These are phyloP conservation scores for Muntiacus reevesi DNA, from an alignment of 2,113 vertebrate species.

Conservation along the genomic window DNA sequence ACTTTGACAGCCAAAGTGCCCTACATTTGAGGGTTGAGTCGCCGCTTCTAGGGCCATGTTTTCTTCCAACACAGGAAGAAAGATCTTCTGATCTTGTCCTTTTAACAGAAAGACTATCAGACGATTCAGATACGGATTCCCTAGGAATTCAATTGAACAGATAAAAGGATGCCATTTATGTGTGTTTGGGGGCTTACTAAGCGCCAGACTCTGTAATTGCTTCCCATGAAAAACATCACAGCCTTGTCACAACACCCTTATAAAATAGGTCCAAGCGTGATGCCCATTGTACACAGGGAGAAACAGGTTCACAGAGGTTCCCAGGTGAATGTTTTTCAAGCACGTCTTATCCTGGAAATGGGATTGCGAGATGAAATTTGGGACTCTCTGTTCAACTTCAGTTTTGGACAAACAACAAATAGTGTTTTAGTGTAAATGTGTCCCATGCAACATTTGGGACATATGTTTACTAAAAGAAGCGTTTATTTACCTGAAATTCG, in stretches of 20 bases:
- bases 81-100: not conserved
- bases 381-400: not conserved
- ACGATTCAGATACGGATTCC: rapidly evolving
- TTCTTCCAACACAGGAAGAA: not conserved
- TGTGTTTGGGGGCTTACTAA: not conserved
- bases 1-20: not conserved
- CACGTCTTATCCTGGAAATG: rapidly evolving
- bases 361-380: not conserved
- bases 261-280: no score
- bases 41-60: not conserved
- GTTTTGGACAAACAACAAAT: not conserved
- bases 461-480: rapidly evolving
- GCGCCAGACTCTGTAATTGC: not conserved
- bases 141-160: not conserved
- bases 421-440: rapidly evolving
- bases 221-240: rapidly evolving
- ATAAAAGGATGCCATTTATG: rapidly evolving
- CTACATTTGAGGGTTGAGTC: not conserved
- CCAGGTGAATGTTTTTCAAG: not conserved
- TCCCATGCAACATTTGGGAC: not conserved
- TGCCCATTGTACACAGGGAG: not conserved
- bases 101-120: rapidly evolving
- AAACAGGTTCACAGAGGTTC: not conserved
- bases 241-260: not conserved
- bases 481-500: not conserved